Evolutionary conservation across 2,113 vertebrate species (phyloP).

Genomic region (Oceanodroma tethys): DNA sequence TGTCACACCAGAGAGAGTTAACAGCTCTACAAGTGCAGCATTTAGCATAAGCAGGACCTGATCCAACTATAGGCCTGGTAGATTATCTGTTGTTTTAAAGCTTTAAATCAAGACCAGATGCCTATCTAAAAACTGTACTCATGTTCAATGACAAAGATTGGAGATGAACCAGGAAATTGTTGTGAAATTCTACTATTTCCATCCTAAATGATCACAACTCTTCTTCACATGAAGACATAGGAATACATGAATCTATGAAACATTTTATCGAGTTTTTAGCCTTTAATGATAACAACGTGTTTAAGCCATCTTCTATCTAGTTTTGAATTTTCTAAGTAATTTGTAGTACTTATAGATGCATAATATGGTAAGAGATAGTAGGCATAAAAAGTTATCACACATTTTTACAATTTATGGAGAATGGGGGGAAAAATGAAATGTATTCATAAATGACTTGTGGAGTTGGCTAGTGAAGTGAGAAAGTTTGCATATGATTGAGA

Average conservation of each 20-base stretch:
- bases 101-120: neutral
- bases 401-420: neutral
- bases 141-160: neutral
- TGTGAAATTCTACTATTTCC: neutral
- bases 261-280: neutral
- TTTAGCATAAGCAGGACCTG: neutral
- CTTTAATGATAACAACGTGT: neutral
- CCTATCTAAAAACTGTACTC: neutral
- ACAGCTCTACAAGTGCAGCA: neutral
- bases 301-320: neutral
- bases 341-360: neutral
- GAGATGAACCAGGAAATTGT: neutral
- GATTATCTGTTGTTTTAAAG: neutral
- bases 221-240: too few relatives aligned
- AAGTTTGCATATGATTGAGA: neutral
- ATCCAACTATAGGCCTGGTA: neutral
- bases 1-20: neutral
- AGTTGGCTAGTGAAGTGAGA: neutral
- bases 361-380: neutral
- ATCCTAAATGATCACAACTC: neutral
- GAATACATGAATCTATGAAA: neutral
- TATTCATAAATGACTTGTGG: neutral
- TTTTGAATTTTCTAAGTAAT: neutral
- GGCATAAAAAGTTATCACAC: neutral
- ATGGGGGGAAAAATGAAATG: neutral